These are phyloP conservation scores for Drosophila aldrichi DNA, from an alignment of 2,888 invertebrate genomes.

Conservation along the genomic window DNA sequence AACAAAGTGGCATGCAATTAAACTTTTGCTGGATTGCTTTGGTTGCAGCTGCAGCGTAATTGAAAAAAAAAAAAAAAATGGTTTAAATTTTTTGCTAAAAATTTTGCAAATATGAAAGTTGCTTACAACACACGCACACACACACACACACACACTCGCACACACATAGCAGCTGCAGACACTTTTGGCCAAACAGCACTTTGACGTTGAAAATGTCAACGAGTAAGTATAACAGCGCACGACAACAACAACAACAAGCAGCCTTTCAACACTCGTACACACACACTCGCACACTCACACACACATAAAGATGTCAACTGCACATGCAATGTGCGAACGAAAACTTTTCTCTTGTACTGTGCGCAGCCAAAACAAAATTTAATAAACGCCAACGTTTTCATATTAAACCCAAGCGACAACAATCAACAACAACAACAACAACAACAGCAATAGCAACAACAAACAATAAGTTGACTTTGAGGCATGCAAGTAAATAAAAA, in stretches of 20 bases:
- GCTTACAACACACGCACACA: conserved; percentile 14
- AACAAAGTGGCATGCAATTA: conserved; percentile 53
- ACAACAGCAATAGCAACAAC: conserved; percentile 26
- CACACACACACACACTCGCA: background rate
- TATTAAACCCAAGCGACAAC: conserved; percentile 66
- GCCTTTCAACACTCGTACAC: conserved; percentile 30
- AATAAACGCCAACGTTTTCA: conserved; percentile 75
- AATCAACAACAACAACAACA: conserved; percentile 42
- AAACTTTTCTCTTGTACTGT: conserved; percentile 58
- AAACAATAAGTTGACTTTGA: conserved; percentile 60
- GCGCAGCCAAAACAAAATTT: conserved; percentile 63
- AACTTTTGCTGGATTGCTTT: conserved; percentile 49
- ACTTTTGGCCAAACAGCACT: conserved; percentile 59
- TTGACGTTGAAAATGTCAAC: conserved; percentile 72
- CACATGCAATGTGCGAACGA: conserved; percentile 66
- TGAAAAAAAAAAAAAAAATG: conserved; percentile 45
- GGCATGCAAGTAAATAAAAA: conserved; percentile 45
- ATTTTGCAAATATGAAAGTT: conserved; percentile 56
- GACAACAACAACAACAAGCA: conserved; percentile 41
- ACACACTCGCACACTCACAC: conserved; percentile 8
- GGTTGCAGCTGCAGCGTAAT: conserved; percentile 46
- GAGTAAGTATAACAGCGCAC: conserved; percentile 33
- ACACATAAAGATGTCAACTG: conserved; percentile 77
- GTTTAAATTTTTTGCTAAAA: conserved; percentile 45
- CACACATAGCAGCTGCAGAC: conserved; percentile 46